A percentile compares a stretch with the other conserved stretches of the same genome.
phyloP scores from a whole-genome alignment of 2,888 invertebrate species.

The Latrodectus elegans region DNA sequence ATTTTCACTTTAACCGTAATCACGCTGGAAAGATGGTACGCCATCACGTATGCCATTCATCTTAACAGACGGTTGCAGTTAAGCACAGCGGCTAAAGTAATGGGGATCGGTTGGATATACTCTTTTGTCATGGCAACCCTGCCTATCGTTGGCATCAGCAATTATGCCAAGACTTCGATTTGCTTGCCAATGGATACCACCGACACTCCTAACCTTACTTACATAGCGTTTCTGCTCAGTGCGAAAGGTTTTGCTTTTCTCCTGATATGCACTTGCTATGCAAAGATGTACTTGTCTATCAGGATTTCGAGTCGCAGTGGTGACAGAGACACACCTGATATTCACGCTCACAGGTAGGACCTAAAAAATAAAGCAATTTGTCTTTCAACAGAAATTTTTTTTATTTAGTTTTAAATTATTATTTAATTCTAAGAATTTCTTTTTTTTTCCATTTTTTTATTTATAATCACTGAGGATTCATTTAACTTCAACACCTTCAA shows the following conservation, averaged over 20 bases:
- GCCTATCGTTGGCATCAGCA: constrained; percentile 84
- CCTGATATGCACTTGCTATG: constrained; percentile 88
- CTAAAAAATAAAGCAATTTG: too few relatives aligned
- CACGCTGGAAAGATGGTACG: constrained; percentile 84
- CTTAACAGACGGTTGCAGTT: constrained; percentile 86
- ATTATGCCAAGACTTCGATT: constrained; percentile 91
- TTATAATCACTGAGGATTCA: too few relatives aligned
- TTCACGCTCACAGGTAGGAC: constrained; percentile 53
- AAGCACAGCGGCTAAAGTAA: constrained; percentile 82
- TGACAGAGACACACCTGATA: constrained; percentile 40
- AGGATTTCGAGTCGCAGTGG: constrained; percentile 37
- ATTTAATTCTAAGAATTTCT: too few relatives aligned
- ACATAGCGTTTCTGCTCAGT: constrained; percentile 83
- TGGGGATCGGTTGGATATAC: constrained; percentile 87
- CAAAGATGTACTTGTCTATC: constrained; percentile 87
- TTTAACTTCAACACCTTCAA: too few relatives aligned
- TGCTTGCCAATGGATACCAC: constrained; percentile 91
- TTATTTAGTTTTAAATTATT: too few relatives aligned
- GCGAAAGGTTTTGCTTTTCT: constrained; percentile 88
- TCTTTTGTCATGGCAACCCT: constrained; percentile 85
- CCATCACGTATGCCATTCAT: constrained; percentile 88
- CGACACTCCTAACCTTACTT: constrained; percentile 82
- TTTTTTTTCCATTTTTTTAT: too few relatives aligned
- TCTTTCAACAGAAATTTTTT: too few relatives aligned
- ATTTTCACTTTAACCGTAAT: constrained; percentile 90